Evolutionary conservation across 2,797 vertebrate genomes (phyloP).

Genomic region (Aselliscus stoliczkanus): DNA sequence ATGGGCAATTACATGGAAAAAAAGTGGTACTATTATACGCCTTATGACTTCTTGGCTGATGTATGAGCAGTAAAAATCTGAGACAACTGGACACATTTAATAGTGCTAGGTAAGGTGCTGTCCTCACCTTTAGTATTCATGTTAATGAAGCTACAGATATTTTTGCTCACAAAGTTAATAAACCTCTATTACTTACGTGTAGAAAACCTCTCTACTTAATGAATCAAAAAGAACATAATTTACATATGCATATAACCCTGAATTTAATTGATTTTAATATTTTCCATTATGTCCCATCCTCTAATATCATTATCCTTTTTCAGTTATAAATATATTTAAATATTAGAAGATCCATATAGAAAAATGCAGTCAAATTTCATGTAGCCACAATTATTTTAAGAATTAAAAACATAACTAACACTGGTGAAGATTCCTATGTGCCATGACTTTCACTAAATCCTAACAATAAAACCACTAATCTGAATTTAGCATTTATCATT

Average conservation of each 20-base stretch:
- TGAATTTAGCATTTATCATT: neutral
- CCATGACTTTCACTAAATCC: neutral
- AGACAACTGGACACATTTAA: neutral
- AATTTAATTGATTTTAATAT: constrained; percentile 10
- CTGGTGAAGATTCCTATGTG: neutral
- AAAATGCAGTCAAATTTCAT: neutral
- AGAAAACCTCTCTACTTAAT: neutral
- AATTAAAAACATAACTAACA: neutral
- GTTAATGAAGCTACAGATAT: neutral
- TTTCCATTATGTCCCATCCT: neutral
- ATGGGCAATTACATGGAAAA: neutral
- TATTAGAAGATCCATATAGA: neutral
- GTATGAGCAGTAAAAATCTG: neutral
- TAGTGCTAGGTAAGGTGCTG: neutral
- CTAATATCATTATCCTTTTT: neutral
- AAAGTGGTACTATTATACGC: neutral
- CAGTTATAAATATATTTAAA: neutral
- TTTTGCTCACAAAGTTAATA: neutral
- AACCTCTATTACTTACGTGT: constrained; percentile 14
- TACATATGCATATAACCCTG: neutral
- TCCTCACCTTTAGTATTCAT: neutral
- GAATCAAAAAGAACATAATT: neutral
- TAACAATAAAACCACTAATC: neutral
- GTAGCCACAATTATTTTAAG: neutral
- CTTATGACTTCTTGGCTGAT: neutral